Base-by-base conservation (phyloP, 1,140 invertebrate genomes). In the Lanistes nyassanus region DNA sequence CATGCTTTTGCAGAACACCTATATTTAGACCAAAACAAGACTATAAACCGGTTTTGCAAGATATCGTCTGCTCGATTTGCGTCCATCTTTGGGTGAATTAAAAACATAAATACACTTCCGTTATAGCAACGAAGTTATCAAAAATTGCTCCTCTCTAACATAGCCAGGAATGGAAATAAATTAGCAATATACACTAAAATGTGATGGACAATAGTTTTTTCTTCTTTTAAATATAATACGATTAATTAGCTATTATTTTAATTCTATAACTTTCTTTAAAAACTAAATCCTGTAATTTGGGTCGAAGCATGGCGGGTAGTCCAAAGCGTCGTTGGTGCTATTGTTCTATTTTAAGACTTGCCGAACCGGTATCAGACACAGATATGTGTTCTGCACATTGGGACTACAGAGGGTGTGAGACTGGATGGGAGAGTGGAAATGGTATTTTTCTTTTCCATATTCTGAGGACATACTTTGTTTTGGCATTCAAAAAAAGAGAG, bases 1-100 rank as follows among this genome's bases (percentile, higher is more conserved):
- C 70, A 62, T 72, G 70, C 36, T 58, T 42, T 72, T 9, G 16
- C 21, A 62, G 37, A 39, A 16, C 21, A 26, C 55, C 70, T 72
- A 72, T 55, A 60, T 39, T 58, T 72, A 72, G 70, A 42, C 19
- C 29, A 55, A 60, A 60, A 60, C 70, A 72, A 60, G 23, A 29
- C n/a, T 23, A 4, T 4, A 72, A 72, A 72, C 70, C 70, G 70
- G 70, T 72, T 72, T 31, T 23, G 31, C 70, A 62, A 55, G 56
- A n/a, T 67, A n/a, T 67, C 37, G 65, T 72, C 70, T 56, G 34
- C 70, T 34, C 34, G 55, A 58, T 9, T 56, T 19, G 56, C 1
- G 21, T 36, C 70, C 70, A 72, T 72, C n/a, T 72, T 72, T 34
- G n/a, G n/a, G 29, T 3, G 11, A 1, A 9, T 1, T 60, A 11